Base-by-base conservation (phyloP, 2,797 vertebrate species). In the Poeciliopsis turneri region DNA sequence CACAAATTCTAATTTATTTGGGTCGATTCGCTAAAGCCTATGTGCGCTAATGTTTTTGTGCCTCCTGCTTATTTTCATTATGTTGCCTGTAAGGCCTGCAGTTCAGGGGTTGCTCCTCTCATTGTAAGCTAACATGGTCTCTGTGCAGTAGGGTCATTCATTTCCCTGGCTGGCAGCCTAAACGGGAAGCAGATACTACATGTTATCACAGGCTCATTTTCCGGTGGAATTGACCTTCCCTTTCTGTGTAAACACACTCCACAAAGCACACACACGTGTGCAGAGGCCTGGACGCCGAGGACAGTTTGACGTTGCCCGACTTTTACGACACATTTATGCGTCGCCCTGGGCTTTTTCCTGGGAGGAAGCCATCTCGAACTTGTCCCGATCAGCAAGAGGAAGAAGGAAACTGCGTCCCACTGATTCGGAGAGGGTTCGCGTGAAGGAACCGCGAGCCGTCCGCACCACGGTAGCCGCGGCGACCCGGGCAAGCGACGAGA, bases 191-290 rank as follows among this genome's bases (percentile, higher is more conserved):
- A 92, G 90, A 93, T 85, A 92, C 66, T 11, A 47, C 3, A 4
- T 0, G n/a, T 75, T 93, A 93, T 94, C 93, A 90, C 86, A 39
- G 69, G 74, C 77, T 80, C 55, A 64, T 80, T 89, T 83, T 94
- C 93, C 81, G 87, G 92, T 90, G 90, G 92, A 94, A 92, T 80
- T 79, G 74, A 82, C 86, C 70, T 81, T 92, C 80, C 0, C 64
- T 88, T 43, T 91, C 90, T 88, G 72, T 84, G 89, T 86, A 93
- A 93, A 93, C 89, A 91, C 90, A 90, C 81, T 72, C 61, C 82
- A 41, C 9, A 74, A 28, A 9, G 43, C 74, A 79, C 77, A 81
- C 74, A 30, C 57, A 30, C 80, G 77, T 76, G 69, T 20, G 30
- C 75, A 77, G 74, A 77, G 36, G 36, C 30, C 49, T 46, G 33